Base-by-base conservation (phyloP, 1,140 invertebrate species). In the Drosophila teissieri region DNA sequence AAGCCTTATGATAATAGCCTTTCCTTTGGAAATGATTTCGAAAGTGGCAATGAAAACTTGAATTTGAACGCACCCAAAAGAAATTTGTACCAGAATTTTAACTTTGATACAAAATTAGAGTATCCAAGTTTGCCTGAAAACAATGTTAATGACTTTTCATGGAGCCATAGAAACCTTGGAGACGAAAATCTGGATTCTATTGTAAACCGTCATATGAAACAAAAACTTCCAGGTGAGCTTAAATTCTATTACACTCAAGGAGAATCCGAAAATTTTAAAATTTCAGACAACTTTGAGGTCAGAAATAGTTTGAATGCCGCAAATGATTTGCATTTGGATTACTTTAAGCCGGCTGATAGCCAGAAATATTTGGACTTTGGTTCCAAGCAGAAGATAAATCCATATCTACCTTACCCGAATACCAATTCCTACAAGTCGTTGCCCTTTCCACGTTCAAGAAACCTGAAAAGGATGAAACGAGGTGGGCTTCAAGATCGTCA, bases 181-280 rank as follows among this genome's bases (percentile, higher is more conserved):
- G 31, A 17, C 15, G 49, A 52, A 5, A 58, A 19, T 19, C 12
- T 62, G 10, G 11, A 63, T n/a, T 31, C 10, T 12, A 51, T 67
- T 36, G 12, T 42, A 10, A 67, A 12, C 15, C 14, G 44, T 3
- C 45, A 67, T n/a, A 11, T 63, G 27, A 36, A 31, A 1, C 27
- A 67, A 10, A 51, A n/a, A 15, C 37, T 67, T 10, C 1, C 34
- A 8, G 42, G 64, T 64, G 6, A 51, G 64, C 51, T 27, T 2
- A 14, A 2, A 15, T 12, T 12, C 7, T 22, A 22, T 22, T 42
- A 3, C 37, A 39, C 0, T 8, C 7, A 8, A 2, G 31, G 10
- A 8, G 1, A 31, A 31, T 8, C 27, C 1, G 3, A 8, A 31
- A 10, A 3, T 10, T 3, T 37, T 4, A 31, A 31, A 8, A 7